phyloP scores from a whole-genome alignment of 2,888 invertebrate genomes.

The Diachrysia chrysitis region DNA sequence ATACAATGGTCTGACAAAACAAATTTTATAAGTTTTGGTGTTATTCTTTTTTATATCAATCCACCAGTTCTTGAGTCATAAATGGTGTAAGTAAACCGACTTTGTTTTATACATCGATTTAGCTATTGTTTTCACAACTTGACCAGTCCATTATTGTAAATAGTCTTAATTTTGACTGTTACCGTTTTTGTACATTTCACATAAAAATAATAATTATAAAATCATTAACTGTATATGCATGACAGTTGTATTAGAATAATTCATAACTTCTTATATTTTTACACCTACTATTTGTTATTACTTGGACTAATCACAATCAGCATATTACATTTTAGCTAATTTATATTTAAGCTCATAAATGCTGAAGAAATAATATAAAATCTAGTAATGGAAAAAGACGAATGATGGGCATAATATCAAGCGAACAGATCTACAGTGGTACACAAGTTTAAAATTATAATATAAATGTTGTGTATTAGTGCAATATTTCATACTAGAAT shows the following conservation, averaged over 20 bases:
- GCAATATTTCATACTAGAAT: neutral
- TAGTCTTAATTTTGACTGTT: neutral
- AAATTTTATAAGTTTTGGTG: neutral
- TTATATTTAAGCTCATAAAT: conserved; percentile 13
- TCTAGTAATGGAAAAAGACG: conserved; percentile 5
- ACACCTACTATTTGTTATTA: conserved; percentile 1
- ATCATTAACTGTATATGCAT: neutral
- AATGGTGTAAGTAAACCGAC: no score
- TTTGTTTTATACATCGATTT: no score
- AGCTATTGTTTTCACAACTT: neutral
- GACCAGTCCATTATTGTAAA: conserved; percentile 3
- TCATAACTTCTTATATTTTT: neutral
- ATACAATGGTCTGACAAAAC: conserved; percentile 10
- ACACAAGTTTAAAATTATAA: neutral
- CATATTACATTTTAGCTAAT: neutral
- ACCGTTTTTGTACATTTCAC: conserved; percentile 42
- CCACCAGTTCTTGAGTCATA: no score
- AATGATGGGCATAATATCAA: conserved; percentile 7
- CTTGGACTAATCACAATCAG: conserved; percentile 7
- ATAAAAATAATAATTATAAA: neutral
- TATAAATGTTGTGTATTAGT: neutral
- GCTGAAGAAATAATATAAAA: conserved; percentile 5
- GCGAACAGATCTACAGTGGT: conserved; percentile 16
- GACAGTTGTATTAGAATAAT: conserved; percentile 16
- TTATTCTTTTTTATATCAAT: no score